A percentile compares a stretch with the other conserved stretches of the same genome.
These are phyloP conservation scores for Sphenodon punctatus DNA, from an alignment of 2,797 vertebrate species.

Conservation along the genomic window DNA sequence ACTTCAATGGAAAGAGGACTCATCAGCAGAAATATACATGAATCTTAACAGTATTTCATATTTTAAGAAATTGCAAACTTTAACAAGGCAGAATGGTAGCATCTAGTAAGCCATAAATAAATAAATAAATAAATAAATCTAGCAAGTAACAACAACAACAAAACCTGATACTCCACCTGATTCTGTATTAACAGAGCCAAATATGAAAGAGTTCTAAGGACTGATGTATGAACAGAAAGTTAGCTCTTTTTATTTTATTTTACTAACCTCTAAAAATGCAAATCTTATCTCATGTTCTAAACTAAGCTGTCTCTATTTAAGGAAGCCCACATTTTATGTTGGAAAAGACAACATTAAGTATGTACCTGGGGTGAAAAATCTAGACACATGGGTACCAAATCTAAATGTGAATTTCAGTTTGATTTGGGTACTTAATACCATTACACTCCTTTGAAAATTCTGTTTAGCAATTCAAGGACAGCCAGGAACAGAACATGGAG, in stretches of 20 bases:
- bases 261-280: background rate
- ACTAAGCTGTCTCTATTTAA: too few species aligned
- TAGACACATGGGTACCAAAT: too few species aligned
- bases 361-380: too few species aligned
- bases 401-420: too few species aligned
- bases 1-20: fast-evolving
- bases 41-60: background rate
- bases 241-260: too few species aligned
- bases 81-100: background rate
- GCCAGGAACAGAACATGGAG: too few species aligned
- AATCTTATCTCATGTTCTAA: background rate
- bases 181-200: background rate
- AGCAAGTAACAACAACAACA: background rate
- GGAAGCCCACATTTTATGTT: too few species aligned
- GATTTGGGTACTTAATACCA: too few species aligned
- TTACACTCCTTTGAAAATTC: too few species aligned
- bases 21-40: background rate
- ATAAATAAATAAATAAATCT: background rate
- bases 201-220: fast-evolving
- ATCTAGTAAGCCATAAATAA: too few species aligned
- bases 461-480: too few species aligned
- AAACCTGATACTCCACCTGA: background rate
- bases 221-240: background rate
- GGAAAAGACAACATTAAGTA: too few species aligned
- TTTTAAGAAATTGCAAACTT: background rate